Evolutionary conservation across 1,140 invertebrate genomes (phyloP).

Genomic region (Solen grandis): DNA sequence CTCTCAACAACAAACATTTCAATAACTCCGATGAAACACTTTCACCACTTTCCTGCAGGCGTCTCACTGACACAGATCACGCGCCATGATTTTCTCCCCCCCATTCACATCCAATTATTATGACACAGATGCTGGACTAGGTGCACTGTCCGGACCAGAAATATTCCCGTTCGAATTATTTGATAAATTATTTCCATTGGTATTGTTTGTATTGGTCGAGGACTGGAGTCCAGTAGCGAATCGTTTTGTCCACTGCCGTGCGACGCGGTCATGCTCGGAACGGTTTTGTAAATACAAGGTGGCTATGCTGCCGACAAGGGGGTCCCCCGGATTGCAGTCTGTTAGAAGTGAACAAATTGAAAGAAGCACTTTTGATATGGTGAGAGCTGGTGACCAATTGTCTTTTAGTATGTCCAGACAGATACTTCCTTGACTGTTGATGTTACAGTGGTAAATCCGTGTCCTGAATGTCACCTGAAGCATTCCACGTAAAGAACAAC

Average conservation of each 20-base stretch:
- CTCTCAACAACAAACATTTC: too few relatives aligned
- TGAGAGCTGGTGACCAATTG: constrained; percentile 81
- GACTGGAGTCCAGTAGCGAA: constrained; percentile 90
- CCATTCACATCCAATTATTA: too few relatives aligned
- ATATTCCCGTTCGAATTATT: constrained; percentile 5
- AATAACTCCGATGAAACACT: too few relatives aligned
- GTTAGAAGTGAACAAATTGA: constrained; percentile 92
- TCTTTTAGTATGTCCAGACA: constrained; percentile 81
- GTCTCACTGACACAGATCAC: constrained; percentile 23
- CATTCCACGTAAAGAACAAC: constrained; percentile 11
- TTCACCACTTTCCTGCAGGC: constrained; percentile 24
- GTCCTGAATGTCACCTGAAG: constrained; percentile 94
- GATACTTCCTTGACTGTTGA: constrained; percentile 81
- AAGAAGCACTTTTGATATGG: constrained; percentile 82
- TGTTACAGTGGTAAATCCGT: constrained; percentile 81
- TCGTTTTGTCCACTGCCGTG: constrained; percentile 98
- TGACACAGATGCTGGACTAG: constrained; percentile 54
- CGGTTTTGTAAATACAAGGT: constrained; percentile 98
- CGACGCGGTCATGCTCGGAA: constrained; percentile 98
- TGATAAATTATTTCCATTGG: constrained; percentile 19
- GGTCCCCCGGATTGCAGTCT: constrained; percentile 89
- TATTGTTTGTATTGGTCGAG: constrained; percentile 40
- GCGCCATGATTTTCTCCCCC: too few relatives aligned
- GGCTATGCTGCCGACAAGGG: constrained; percentile 98
- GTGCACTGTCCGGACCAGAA: constrained; percentile 30